Percentiles rank a stretch among this genome's conserved stretches.
Conservation (phyloP, 2,113 vertebrate genomes). For the Tapirus terrestris region DNA sequence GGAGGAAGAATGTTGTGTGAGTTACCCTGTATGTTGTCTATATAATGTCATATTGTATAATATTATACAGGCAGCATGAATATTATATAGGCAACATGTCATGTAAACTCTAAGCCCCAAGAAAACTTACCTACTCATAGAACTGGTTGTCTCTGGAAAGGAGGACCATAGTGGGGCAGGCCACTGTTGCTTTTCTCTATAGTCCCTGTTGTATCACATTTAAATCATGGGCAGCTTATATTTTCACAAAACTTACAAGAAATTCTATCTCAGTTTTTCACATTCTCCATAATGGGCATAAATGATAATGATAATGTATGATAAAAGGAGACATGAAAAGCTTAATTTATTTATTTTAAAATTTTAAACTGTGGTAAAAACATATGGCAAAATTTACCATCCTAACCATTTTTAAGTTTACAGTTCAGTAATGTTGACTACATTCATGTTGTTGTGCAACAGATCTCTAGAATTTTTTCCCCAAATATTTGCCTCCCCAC, state of each 20-base stretch:
- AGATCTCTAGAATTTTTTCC: background rate
- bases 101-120: background rate
- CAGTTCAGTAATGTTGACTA: background rate
- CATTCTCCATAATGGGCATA: background rate
- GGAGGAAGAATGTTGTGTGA: background rate
- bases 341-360: background rate
- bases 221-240: constrained; percentile 11
- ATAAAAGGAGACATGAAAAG: background rate
- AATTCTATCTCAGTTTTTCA: background rate
- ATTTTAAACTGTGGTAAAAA: background rate
- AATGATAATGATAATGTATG: background rate
- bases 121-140: background rate
- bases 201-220: background rate
- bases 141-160: background rate
- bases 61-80: background rate
- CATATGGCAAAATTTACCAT: background rate
- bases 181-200: background rate
- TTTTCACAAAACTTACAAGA: background rate
- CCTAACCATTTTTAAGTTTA: background rate
- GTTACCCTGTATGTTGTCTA: background rate
- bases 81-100: background rate
- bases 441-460: background rate
- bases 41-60: background rate
- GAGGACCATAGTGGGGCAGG: background rate
- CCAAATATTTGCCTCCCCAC: background rate